Percentiles rank a stretch among this genome's conserved stretches.
These are phyloP conservation scores for Euschistus heros DNA, from an alignment of 1,140 invertebrate species.

Conservation along the genomic window DNA sequence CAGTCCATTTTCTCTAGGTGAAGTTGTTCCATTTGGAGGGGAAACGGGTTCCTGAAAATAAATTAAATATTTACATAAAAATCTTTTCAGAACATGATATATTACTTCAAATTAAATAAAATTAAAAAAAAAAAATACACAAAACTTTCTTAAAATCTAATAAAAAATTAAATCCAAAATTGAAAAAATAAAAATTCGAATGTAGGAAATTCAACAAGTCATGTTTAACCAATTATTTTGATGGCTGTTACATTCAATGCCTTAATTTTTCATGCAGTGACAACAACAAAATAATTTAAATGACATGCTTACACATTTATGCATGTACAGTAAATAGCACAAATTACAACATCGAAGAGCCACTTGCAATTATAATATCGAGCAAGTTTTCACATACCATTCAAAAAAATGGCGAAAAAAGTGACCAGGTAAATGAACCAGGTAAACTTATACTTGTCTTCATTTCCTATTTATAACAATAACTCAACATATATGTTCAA, in stretches of 20 bases:
- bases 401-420: constrained; percentile 20
- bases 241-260: constrained; percentile 5
- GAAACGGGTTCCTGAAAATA: constrained; percentile 44
- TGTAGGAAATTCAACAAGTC: constrained; percentile 3
- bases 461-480: background rate
- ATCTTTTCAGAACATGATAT: background rate
- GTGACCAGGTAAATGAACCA: constrained; percentile 20
- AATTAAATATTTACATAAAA: background rate
- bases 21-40: constrained; percentile 62
- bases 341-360: constrained; percentile 7
- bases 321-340: constrained; percentile 7
- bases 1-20: constrained; percentile 69
- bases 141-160: background rate
- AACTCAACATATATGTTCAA: background rate
- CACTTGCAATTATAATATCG: background rate
- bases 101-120: background rate
- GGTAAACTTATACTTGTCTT: constrained; percentile 12
- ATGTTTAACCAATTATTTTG: background rate
- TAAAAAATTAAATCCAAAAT: background rate
- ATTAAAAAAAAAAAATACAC: background rate
- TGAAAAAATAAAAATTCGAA: background rate
- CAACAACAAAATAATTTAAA: background rate
- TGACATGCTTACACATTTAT: constrained; percentile 7
- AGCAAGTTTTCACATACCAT: constrained; percentile 7
- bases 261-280: background rate